phyloP scores from a whole-genome alignment of 2,113 vertebrate species.

The Dolichotis patagonum region DNA sequence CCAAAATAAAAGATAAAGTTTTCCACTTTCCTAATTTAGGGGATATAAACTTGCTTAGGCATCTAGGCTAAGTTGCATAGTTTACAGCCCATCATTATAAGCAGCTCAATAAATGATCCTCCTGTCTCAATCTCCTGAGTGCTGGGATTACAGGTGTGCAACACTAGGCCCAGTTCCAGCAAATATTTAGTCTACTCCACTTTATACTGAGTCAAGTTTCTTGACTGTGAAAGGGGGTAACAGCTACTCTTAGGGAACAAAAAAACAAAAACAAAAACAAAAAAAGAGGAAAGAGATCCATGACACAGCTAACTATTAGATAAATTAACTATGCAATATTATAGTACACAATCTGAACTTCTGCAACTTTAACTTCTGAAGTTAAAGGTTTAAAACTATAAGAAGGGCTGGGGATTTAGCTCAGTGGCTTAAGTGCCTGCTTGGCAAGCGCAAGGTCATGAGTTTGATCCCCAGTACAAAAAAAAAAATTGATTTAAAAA shows the following conservation, averaged over 20 bases:
- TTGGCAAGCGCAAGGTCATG: no score
- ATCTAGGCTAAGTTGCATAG: background rate
- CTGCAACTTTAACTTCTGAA: conserved; percentile 22
- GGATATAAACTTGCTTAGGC: conserved; percentile 28
- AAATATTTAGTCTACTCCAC: background rate
- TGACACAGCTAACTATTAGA: background rate
- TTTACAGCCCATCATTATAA: background rate
- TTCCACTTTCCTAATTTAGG: background rate
- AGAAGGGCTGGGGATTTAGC: no score
- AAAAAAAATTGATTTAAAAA: no score
- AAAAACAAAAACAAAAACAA: background rate
- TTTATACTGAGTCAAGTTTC: background rate
- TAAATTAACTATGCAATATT: background rate
- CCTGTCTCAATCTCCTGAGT: background rate
- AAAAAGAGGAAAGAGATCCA: background rate
- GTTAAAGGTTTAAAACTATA: background rate
- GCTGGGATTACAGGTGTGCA: background rate
- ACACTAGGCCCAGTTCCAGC: background rate
- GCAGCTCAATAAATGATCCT: conserved; percentile 44
- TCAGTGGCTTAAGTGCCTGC: no score
- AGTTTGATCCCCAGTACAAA: no score
- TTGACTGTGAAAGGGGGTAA: background rate
- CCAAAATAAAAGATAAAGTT: background rate
- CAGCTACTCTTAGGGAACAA: background rate
- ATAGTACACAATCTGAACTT: background rate